These are phyloP conservation scores for Agrilus biguttatus DNA, from an alignment of 2,888 invertebrate genomes.

Conservation along the genomic window DNA sequence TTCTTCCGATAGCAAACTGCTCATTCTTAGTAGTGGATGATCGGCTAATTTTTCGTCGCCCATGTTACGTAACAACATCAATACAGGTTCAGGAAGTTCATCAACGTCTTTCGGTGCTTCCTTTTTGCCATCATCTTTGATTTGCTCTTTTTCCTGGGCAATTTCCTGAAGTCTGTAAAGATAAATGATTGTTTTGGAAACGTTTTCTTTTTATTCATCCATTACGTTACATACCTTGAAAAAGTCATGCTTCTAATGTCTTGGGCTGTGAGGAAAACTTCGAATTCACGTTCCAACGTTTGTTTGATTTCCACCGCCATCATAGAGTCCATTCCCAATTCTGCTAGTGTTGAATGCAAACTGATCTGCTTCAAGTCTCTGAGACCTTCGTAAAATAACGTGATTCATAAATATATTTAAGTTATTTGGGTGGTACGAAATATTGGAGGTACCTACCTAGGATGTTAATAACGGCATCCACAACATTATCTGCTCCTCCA, in stretches of 20 bases:
- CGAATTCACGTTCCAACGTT: slow-evolving; percentile 77
- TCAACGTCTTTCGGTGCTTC: slow-evolving; percentile 2
- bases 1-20: slow-evolving; percentile 5
- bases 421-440: slow-evolving; percentile 39
- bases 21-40: slow-evolving; percentile 33
- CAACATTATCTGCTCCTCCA: slow-evolving; percentile 47
- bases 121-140: slow-evolving; percentile 16
- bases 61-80: slow-evolving; percentile 43
- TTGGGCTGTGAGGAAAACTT: slow-evolving; percentile 71
- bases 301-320: slow-evolving; percentile 96
- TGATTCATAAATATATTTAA: not conserved
- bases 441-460: slow-evolving; percentile 26
- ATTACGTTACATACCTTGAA: slow-evolving; percentile 33
- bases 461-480: slow-evolving; percentile 56
- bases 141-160: slow-evolving; percentile 35
- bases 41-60: slow-evolving; percentile 43
- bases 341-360: slow-evolving; percentile 61
- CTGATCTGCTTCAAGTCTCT: slow-evolving; percentile 56
- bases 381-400: slow-evolving; percentile 31
- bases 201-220: not conserved
- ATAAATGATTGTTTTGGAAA: too few relatives aligned
- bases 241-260: slow-evolving; percentile 74
- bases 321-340: slow-evolving; percentile 92
- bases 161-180: slow-evolving; percentile 35
- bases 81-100: slow-evolving; percentile 31